Base-by-base conservation (phyloP, 1,140 invertebrate genomes). In the Orius laevigatus region DNA sequence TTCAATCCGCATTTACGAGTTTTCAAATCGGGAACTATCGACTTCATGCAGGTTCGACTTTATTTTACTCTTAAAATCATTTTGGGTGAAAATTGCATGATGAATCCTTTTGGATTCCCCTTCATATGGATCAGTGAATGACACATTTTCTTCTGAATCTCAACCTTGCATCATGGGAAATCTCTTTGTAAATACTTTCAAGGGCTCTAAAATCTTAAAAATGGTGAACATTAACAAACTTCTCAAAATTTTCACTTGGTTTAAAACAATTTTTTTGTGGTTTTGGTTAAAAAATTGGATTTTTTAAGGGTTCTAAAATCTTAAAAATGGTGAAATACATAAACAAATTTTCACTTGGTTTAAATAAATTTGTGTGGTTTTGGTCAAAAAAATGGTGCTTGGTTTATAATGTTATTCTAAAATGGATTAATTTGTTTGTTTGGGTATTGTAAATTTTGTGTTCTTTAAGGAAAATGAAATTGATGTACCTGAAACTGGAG, bases 11-110 rank as follows among this genome's bases (percentile, higher is more conserved):
- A 53, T 41, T 34, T 53, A 6, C 34, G 36, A n/a, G 51, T 49
- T 12, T 53, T 53, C 34, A 15, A 53, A 18, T 53, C 51, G 19
- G 51, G 51, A 12, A 42, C 51, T 15, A 53, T 53, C 5, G 47
- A 53, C 31, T 53, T 53, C 36, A 53, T 53, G 47, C 51, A 53
- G 51, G 51, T 53, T 18, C 5, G 18, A 20, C 11, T 42, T n/a
- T 4, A 42, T 11, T n/a, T 42, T 20, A 42, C 16, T 11, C 11
- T 11, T 42, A 34, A 34, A 34, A 34, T 11, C 11, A 11, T 20
- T 42, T 16, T 3, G 31, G 19, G 5, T 12, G 43, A 5, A 31
- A 32, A 8, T 19, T 46, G 43, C 19, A 46, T 46, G 43, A 32
- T 46, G 31, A 46, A 12, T 3, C 8, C 12, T 25, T 4, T 32